Evolutionary conservation across 1,140 invertebrate species (phyloP), one percentile per base, ranked within the genome.

Genomic region (Stenopsyche tienmushanensis): DNA sequence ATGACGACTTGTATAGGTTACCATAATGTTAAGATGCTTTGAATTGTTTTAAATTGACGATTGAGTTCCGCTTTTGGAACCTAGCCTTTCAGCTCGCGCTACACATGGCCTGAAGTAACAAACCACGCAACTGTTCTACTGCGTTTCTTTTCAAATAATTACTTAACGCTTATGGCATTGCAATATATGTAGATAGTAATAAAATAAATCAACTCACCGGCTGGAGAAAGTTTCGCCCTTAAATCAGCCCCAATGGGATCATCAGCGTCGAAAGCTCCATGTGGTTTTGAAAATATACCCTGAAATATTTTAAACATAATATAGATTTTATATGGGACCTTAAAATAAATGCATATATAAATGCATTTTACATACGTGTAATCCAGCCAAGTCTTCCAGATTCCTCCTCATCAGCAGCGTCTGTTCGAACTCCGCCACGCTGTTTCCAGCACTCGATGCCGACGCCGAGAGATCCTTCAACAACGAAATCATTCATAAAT

Each of bases 201-300:
- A n/a, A n/a, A n/a, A n/a, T n/a, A n/a, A n/a, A n/a, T n/a, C n/a
- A 26, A 78, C 78, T 79, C 64, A 81, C 79, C 78, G 44, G 65
- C 66, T 39, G 65, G 69, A n/a, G 69, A 65, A 23, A 71, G 63
- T 49, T 77, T 79, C 0, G 78, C 75, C 39, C 79, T 78, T 8
- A 80, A 65, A 73, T 81, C 80, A 69, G 77, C 76, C 58, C 77
- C 77, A 68, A 78, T 75, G 0, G 77, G 77, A 66, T 81, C 79
- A 8, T 81, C 79, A 0, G 72, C 72, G 57, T 81, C 79, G 73
- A 77, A 74, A 60, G 76, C 74, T 0, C 23, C 29, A 10, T 77
- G 76, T 68, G 78, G 77, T 60, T 81, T 81, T 73, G 79, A 78
- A 66, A 80, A 81, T 71, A 80, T 80, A 57, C 78, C 77, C 78